A percentile compares a stretch with the other conserved stretches of the same genome.
These are phyloP conservation scores for Falco rusticolus DNA, from an alignment of 2,797 vertebrate genomes.

Conservation along the genomic window DNA sequence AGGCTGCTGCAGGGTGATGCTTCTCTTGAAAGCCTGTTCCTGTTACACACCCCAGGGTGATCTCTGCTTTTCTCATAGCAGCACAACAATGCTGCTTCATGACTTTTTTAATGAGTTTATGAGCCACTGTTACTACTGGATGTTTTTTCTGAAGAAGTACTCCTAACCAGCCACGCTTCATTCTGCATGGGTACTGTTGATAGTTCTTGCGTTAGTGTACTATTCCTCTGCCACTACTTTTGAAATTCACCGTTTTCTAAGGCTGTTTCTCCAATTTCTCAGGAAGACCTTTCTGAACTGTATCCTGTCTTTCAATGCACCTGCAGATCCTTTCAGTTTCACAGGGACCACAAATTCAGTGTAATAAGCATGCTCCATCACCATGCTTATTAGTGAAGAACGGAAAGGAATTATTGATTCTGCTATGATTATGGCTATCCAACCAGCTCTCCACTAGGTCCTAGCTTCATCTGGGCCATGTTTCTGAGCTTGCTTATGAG, in stretches of 20 bases:
- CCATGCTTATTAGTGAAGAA: background rate
- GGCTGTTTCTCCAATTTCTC: background rate
- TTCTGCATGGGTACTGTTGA: background rate
- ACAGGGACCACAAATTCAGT: background rate
- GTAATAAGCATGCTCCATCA: background rate
- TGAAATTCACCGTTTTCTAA: background rate
- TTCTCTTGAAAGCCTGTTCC: background rate
- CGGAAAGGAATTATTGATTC: background rate
- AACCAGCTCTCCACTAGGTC: background rate
- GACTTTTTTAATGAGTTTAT: background rate
- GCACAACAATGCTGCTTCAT: background rate
- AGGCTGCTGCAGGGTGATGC: background rate
- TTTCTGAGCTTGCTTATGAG: background rate
- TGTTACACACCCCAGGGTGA: background rate
- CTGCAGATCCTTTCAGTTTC: background rate
- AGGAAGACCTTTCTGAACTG: background rate
- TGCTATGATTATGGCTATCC: background rate
- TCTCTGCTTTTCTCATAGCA: background rate
- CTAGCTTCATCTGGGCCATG: background rate
- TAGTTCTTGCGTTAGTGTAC: background rate
- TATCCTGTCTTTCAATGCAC: background rate
- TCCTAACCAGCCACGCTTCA: background rate
- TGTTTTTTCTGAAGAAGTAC: background rate
- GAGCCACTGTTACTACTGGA: background rate
- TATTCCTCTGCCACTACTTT: background rate